These are phyloP conservation scores for Ascaphus truei DNA, from an alignment of 2,113 vertebrate species.

Conservation along the genomic window DNA sequence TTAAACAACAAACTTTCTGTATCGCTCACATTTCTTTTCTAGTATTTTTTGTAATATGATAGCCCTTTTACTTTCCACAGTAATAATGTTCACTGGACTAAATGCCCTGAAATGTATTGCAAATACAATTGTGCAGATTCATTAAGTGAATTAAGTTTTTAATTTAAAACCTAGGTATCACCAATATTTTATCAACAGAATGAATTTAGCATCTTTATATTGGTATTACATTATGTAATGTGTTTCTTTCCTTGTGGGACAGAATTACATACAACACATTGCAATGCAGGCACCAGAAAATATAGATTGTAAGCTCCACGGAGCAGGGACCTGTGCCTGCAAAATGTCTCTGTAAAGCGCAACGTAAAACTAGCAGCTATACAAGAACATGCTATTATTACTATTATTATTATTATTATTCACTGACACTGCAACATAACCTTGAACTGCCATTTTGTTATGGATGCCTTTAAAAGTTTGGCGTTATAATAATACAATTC, in stretches of 20 bases:
- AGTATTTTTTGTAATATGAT: slow-evolving; percentile 19
- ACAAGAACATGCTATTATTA: too few species aligned
- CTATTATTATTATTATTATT: too few species aligned
- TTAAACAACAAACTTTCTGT: slow-evolving; percentile 1
- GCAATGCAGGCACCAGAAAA: slow-evolving; percentile 12
- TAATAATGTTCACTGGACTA: not conserved
- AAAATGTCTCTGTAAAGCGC: too few species aligned
- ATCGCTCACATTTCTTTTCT: not conserved
- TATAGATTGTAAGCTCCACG: not conserved
- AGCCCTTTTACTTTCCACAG: slow-evolving; percentile 3
- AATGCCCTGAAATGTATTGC: not conserved
- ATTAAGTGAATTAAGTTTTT: not conserved
- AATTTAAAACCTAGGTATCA: slow-evolving; percentile 25
- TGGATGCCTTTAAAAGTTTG: not conserved
- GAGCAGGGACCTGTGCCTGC: not conserved
- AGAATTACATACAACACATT: slow-evolving; percentile 1
- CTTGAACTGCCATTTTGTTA: slow-evolving; percentile 15
- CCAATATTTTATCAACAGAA: slow-evolving; percentile 19
- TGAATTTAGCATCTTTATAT: slow-evolving; percentile 14
- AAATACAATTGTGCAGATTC: not conserved
- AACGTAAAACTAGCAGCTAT: too few species aligned
- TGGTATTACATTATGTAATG: slow-evolving; percentile 7
- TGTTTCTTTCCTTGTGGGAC: too few species aligned
- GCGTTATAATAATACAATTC: not conserved
- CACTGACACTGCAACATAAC: slow-evolving; percentile 15